Evolutionary conservation across 2,797 vertebrate genomes (phyloP).

Genomic region (Amazona finschi): DNA sequence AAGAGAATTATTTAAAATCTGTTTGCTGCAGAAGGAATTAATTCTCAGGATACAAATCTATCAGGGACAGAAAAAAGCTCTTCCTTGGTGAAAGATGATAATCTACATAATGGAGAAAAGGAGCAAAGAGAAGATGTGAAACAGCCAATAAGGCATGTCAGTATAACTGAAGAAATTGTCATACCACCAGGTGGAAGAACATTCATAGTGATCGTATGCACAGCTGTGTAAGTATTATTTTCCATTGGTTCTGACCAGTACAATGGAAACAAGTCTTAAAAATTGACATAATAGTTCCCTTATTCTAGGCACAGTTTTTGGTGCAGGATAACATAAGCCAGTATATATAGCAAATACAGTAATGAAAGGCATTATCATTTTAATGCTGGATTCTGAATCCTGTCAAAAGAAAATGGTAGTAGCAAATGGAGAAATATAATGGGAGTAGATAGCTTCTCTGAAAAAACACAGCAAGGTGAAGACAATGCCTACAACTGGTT

Average conservation of each 20-base stretch:
- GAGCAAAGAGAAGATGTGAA: background rate
- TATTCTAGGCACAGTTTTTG: background rate
- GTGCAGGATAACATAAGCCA: background rate
- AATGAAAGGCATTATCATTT: background rate
- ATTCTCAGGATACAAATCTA: background rate
- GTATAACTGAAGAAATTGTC: background rate
- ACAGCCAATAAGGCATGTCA: background rate
- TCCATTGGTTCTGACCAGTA: background rate
- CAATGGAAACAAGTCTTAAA: background rate
- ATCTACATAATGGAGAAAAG: background rate
- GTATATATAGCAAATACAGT: background rate
- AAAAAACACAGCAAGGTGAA: background rate
- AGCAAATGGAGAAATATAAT: background rate
- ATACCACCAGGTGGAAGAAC: constrained; percentile 67
- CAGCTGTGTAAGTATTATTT: constrained; percentile 68
- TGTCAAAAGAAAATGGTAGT: background rate
- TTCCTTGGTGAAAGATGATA: background rate
- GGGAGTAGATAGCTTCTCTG: background rate
- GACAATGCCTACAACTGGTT: background rate
- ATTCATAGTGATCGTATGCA: constrained; percentile 62
- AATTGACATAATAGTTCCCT: background rate
- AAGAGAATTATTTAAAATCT: background rate
- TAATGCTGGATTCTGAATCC: background rate
- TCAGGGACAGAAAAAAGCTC: background rate
- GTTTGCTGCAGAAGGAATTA: background rate